Base-by-base conservation (phyloP, 2,113 vertebrate genomes). In the Pleuronectes platessa region DNA sequence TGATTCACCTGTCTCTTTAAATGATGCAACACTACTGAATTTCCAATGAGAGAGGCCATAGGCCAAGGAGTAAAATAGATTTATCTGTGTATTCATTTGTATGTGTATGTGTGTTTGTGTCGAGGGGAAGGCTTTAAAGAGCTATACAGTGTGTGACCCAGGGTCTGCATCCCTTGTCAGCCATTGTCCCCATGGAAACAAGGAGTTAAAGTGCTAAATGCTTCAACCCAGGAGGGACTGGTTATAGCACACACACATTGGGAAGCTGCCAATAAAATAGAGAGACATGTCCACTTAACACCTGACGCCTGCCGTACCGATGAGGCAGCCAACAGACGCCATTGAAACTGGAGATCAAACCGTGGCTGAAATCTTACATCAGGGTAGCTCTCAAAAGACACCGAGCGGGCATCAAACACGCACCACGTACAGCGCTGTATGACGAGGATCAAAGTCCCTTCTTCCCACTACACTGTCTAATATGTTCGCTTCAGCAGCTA, bases 161-260 rank as follows among this genome's bases (percentile, higher is more conserved):
- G 21, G 21, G 62, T 70, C 61, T 47, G 40, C 60, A 53, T 60
- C 31, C 40, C 56, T 27, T 65, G 56, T 77, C 66, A 68, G 27
- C n/a, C 42, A 40, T 49, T 62, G 70, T 93, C 86, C 56, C 78
- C 82, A 88, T 92, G 87, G 87, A 88, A 92, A 90, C 85, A 35
- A 61, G 51, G 66, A 47, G 23, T 70, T 79, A 69, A 73, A 77
- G 70, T 35, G 11, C 26, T 67, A 56, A 20, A n/a, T 76, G 68
- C 20, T 53, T 68, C 68, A 68, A 47, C 47, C n/a, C 45, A 53
- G 26, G 60, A 65, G 68, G 62, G 18, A 64, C 58, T 1, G 17
- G 61, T 17, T 61, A 40, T 24, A 55, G 68, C 47, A 53, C 59
- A 69, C 40, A 56, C 40, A 56, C 21, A 49, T 15, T 4, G 17